Percentiles rank a stretch among this genome's conserved stretches.
Evolutionary conservation across 2,888 invertebrate genomes (phyloP).

Genomic region (Tigriopus californicus): DNA sequence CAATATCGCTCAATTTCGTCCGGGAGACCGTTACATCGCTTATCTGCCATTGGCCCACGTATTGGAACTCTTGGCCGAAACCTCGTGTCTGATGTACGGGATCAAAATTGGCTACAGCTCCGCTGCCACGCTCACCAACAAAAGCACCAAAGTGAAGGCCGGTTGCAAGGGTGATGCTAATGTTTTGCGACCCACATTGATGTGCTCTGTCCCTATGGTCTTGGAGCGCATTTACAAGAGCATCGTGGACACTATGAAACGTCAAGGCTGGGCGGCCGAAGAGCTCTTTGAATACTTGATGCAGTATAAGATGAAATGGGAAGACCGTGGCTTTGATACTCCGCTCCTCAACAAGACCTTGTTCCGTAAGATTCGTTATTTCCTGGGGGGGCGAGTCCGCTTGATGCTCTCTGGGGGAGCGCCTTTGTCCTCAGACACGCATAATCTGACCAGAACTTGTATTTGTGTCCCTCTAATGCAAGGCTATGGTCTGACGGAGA

Average conservation of each 20-base stretch:
- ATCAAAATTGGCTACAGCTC: conserved; percentile 39
- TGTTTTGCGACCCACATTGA: conserved; percentile 10
- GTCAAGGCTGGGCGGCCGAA: conserved; percentile 14
- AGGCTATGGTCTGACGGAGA: conserved; percentile 94
- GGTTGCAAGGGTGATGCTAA: conserved; percentile 15
- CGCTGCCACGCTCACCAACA: conserved; percentile 63
- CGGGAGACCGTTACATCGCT: conserved; percentile 45
- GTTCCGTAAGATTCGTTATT: conserved; percentile 42
- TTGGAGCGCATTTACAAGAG: conserved; percentile 13
- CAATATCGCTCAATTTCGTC: conserved; percentile 4
- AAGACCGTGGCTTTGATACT: conserved; percentile 29
- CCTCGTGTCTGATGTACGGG: conserved; percentile 39
- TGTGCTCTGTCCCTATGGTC: conserved; percentile 13
- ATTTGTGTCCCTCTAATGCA: conserved; percentile 74
- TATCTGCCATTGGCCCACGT: conserved; percentile 94
- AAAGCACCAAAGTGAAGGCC: conserved; percentile 50
- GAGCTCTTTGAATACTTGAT: conserved; percentile 15
- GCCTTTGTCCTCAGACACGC: conserved; percentile 83
- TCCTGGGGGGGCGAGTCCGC: conserved; percentile 75
- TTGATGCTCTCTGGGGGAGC: conserved; percentile 85
- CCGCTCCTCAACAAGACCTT: conserved; percentile 27
- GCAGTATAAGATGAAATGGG: conserved; percentile 18
- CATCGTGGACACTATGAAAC: conserved; percentile 13
- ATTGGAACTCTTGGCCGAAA: conserved; percentile 62
- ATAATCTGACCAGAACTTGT: conserved; percentile 76